These are phyloP conservation scores for Aleiodes alternator DNA, from an alignment of 2,888 invertebrate species.

Conservation along the genomic window DNA sequence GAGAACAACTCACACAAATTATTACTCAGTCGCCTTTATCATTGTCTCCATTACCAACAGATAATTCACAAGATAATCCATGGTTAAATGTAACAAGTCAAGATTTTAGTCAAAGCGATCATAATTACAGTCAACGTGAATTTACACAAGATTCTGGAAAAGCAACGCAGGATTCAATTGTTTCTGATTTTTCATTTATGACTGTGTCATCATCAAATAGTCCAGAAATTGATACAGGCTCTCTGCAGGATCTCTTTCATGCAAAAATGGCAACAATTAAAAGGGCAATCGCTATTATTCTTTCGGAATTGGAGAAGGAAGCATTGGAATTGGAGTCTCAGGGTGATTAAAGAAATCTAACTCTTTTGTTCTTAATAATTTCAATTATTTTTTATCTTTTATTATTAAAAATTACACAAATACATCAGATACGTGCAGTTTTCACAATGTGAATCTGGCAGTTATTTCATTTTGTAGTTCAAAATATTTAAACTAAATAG, in stretches of 20 bases:
- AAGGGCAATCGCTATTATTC: not conserved
- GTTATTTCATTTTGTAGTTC: not conserved
- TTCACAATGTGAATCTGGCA: too few relatives aligned
- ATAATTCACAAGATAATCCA: conserved; percentile 14
- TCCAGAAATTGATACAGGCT: not conserved
- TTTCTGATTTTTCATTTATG: not conserved
- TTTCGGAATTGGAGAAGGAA: not conserved
- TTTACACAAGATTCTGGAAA: conserved; percentile 42
- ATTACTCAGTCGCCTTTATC: conserved; percentile 2
- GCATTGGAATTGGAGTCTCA: not conserved
- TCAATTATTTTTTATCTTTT: not conserved
- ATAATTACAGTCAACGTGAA: not conserved
- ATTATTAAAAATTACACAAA: too few relatives aligned
- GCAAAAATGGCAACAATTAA: not conserved
- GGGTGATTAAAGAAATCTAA: not conserved
- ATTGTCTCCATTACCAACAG: conserved; percentile 1
- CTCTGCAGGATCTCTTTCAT: not conserved
- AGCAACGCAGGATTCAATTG: not conserved
- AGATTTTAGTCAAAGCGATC: conserved; percentile 9
- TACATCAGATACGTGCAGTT: too few relatives aligned
- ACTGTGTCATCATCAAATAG: not conserved
- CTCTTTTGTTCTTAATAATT: not conserved
- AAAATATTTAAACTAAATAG: conserved; percentile 2
- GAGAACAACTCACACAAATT: too few relatives aligned
- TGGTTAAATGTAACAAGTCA: conserved; percentile 20